phyloP scores from a whole-genome alignment of 2,113 vertebrate genomes.

The Chaetops frenatus region DNA sequence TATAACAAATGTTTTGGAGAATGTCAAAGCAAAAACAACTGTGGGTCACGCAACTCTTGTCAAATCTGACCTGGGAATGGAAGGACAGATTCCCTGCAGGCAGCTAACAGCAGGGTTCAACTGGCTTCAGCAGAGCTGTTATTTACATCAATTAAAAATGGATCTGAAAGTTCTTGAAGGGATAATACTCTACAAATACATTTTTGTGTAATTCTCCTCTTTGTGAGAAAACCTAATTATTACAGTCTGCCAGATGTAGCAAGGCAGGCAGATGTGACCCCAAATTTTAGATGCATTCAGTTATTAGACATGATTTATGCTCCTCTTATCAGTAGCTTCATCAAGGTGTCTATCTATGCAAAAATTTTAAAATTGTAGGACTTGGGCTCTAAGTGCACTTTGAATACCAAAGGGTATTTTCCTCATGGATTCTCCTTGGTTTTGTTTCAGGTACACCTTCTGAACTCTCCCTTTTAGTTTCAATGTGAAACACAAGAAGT shows the following conservation, averaged over 20 bases:
- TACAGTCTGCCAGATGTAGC: neutral
- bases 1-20: neutral
- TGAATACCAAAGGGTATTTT: neutral
- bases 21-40: neutral
- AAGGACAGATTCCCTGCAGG: neutral
- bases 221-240: conserved; percentile 5
- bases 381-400: neutral
- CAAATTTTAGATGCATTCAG: neutral
- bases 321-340: neutral
- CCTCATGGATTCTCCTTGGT: neutral
- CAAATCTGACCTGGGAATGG: neutral
- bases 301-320: neutral
- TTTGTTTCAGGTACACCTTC: neutral
- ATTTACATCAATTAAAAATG: neutral
- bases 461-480: neutral
- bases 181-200: neutral
- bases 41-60: neutral
- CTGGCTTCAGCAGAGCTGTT: neutral
- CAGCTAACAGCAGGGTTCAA: neutral
- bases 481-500: neutral
- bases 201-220: neutral
- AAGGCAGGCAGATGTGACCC: conserved; percentile 1
- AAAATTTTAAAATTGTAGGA: neutral
- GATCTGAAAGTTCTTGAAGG: neutral
- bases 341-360: neutral